Evolutionary conservation across 30 jellyfish, hydroid and myxozoan species (phyloP), one percentile per base, ranked within the genome.

Genomic region (Hydractinia echinata): DNA sequence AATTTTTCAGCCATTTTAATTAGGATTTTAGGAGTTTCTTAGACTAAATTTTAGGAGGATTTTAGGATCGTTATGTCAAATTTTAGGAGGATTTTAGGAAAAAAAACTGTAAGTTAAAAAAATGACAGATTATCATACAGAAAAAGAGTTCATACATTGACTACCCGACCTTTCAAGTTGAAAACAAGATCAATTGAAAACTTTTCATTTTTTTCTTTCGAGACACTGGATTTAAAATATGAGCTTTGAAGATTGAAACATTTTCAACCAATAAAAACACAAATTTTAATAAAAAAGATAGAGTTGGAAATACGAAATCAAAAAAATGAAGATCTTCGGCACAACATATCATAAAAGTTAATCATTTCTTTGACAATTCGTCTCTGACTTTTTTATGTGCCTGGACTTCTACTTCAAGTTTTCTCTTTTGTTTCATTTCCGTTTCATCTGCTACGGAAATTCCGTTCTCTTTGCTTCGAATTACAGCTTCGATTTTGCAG

Each of bases 101-200:
- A n/a, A n/a, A n/a, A n/a, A n/a, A n/a, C n/a, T n/a, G n/a, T n/a
- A n/a, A n/a, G n/a, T n/a, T n/a, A n/a, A n/a, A n/a, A n/a, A n/a
- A n/a, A n/a, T n/a, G n/a, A n/a, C n/a, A n/a, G n/a, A n/a, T n/a
- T n/a, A n/a, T n/a, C n/a, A n/a, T n/a, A n/a, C n/a, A n/a, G n/a
- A n/a, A n/a, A n/a, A n/a, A n/a, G n/a, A n/a, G n/a, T n/a, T n/a
- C n/a, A n/a, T n/a, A n/a, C n/a, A n/a, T n/a, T n/a, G 68, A 56
- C 68, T 56, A 56, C 68, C 68, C 68, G 68, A 56, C 68, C 68
- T n/a, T 56, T 56, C 68, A 56, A 56, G 68, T 56, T 56, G 68
- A 56, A 56, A 56, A 56, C 10, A 56, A 56, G 68, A 56, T 56
- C 68, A 56, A 56, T 9, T 9, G 68, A 56, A 56, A 56, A 56